phyloP scores from a whole-genome alignment of 35 echinoderm and acorn worm species.

The Ophiothrix spiculata region DNA sequence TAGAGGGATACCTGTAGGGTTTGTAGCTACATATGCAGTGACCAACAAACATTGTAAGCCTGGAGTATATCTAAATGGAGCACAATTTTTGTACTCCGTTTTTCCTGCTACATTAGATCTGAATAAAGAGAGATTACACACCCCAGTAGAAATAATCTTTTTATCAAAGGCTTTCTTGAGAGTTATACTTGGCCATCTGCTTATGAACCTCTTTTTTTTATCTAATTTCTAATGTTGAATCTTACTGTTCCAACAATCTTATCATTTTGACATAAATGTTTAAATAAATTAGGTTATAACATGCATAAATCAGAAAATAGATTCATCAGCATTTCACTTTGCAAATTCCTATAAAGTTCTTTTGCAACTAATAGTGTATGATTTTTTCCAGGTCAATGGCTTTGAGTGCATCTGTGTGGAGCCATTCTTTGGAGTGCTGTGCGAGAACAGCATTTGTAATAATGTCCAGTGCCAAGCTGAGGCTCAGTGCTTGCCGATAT shows the following conservation, averaged over 20 bases:
- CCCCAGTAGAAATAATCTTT: no score
- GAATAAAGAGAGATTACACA: no score
- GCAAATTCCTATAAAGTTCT: no score
- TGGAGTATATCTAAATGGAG: constrained; percentile 41
- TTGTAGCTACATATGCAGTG: constrained; percentile 40
- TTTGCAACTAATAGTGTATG: not conserved
- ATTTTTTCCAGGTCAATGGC: constrained; percentile 66
- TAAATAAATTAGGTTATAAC: no score
- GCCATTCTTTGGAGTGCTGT: constrained; percentile 47
- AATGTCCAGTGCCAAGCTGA: constrained; percentile 45
- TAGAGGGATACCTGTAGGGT: constrained; percentile 43
- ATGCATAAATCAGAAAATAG: not conserved
- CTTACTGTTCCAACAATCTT: no score
- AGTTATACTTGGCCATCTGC: no score
- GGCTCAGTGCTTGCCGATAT: constrained; percentile 29
- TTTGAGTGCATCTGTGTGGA: constrained; percentile 58
- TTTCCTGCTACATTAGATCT: no score
- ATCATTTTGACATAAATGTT: no score
- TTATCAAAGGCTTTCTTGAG: no score
- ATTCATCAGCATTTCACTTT: not conserved
- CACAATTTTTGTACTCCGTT: no score
- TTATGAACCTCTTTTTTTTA: no score
- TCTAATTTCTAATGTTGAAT: no score
- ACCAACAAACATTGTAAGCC: constrained; percentile 38
- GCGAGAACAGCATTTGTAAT: constrained; percentile 63